Evolutionary conservation across 1,140 invertebrate genomes (phyloP).

Genomic region (Heterodera schachtii): DNA sequence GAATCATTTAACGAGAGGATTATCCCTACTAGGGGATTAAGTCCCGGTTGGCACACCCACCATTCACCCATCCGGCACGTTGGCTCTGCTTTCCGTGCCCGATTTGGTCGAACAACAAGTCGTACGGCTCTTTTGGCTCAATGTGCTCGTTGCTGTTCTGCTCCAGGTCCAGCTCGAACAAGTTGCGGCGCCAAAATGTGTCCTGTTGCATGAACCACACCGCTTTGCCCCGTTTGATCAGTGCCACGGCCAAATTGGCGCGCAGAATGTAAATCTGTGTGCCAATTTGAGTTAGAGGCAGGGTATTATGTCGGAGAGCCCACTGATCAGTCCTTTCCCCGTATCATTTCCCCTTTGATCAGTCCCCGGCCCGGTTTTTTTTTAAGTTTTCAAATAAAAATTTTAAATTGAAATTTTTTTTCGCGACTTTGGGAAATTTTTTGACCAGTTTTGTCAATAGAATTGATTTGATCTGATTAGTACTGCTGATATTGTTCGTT

Average conservation of each 20-base stretch:
- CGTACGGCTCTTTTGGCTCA: constrained; percentile 31
- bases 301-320: background rate
- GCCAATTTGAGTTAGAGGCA: background rate
- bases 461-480: too few species aligned
- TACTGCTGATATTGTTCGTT: too few species aligned
- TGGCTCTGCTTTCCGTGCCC: constrained; percentile 55
- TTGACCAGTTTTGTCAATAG: too few species aligned
- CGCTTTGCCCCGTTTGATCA: constrained; percentile 58
- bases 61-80: constrained; percentile 65
- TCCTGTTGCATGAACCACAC: constrained; percentile 66
- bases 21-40: too few species aligned
- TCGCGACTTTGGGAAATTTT: too few species aligned
- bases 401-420: too few species aligned
- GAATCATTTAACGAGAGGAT: too few species aligned
- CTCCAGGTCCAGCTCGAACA: constrained; percentile 61
- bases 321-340: too few species aligned
- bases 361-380: too few species aligned
- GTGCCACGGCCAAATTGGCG: constrained; percentile 59
- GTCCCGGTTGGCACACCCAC: constrained; percentile 14
- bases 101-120: constrained; percentile 63
- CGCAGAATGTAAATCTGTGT: constrained; percentile 56
- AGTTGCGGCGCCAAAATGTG: constrained; percentile 54
- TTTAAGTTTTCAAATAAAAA: too few species aligned
- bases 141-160: constrained; percentile 27
- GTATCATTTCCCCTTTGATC: too few species aligned